A percentile compares a stretch with the other conserved stretches of the same genome.
These are phyloP conservation scores for Limenitis camilla DNA, from an alignment of 2,888 invertebrate genomes.

Conservation along the genomic window DNA sequence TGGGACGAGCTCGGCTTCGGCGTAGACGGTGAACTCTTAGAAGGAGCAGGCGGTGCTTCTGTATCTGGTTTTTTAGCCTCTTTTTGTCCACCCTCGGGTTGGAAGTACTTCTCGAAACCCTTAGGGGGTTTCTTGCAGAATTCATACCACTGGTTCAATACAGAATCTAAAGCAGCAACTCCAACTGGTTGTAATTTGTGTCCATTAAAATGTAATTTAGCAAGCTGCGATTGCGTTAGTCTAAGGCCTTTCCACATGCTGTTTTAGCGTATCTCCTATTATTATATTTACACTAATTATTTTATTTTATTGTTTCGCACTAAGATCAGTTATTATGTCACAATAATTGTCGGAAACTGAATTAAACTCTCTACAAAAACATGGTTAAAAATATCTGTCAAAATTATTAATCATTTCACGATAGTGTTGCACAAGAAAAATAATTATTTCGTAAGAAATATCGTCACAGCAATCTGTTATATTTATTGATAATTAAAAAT, in stretches of 20 bases:
- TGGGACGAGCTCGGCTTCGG: slow-evolving; percentile 52
- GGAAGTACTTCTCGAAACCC: slow-evolving; percentile 95
- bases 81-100: slow-evolving; percentile 74
- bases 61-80: slow-evolving; percentile 53
- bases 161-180: slow-evolving; percentile 71
- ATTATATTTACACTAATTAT: slow-evolving; percentile 42
- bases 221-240: slow-evolving; percentile 64
- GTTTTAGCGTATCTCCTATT: slow-evolving; percentile 40
- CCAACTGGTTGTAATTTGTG: slow-evolving; percentile 62
- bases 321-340: slow-evolving; percentile 48
- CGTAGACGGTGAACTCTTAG: slow-evolving; percentile 55
- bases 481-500: not conserved
- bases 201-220: slow-evolving; percentile 61
- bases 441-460: slow-evolving; percentile 1
- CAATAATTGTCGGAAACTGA: slow-evolving; percentile 45
- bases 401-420: slow-evolving; percentile 14
- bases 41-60: slow-evolving; percentile 53
- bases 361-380: slow-evolving; percentile 46
- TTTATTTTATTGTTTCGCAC: slow-evolving; percentile 52
- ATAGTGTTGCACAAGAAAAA: slow-evolving; percentile 16
- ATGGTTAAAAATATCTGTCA: slow-evolving; percentile 63
- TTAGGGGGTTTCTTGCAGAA: slow-evolving; percentile 89
- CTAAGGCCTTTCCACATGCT: slow-evolving; percentile 69
- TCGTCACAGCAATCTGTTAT: not conserved
- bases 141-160: slow-evolving; percentile 76